Base-by-base conservation (phyloP, 1,140 invertebrate species). In the Littorina saxatilis region DNA sequence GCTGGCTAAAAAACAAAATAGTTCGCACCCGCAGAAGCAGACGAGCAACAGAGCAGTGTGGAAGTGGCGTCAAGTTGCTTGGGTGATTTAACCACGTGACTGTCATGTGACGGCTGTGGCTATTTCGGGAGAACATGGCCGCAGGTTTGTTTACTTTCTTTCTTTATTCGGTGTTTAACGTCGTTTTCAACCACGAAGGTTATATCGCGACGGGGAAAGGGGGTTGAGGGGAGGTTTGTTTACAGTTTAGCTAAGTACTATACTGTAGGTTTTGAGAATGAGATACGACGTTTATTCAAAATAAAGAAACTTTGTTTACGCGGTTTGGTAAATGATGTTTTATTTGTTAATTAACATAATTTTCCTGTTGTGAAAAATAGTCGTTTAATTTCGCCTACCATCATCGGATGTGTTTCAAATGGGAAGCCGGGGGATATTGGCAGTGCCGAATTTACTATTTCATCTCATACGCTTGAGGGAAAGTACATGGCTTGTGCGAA, bases 41-140 rank as follows among this genome's bases (percentile, higher is more conserved):
- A 72, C 68, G 68, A 63, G 61, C 35, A 20, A 17, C 3, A 32
- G 35, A 35, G 35, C 55, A 58, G 55, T 23, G 66, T 32, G 35
- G 66, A 20, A 68, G 20, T 68, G 66, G 35, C 13, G 66, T 39
- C 0, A 17, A 39, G 66, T 68, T 39, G 66, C 66, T 39, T 2
- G 66, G 66, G 66, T 68, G 66, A 68, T 68, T 29, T 11, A 68
- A 39, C 39, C 66, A 68, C 39, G 66, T 68, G 66, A 40, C 35
- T 17, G 32, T 68, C 66, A 68, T 39, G 66, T 68, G 66, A 68
- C 39, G 0, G 35, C 27, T 4, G 37, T 20, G 55, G 17, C 5
- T 58, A 58, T 58, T 23, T 58, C 23, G 4, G 23, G 15, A 27
- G 43, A 47, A 47, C 17, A 17, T 47, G 5, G 43, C 43, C 7